Percentiles rank a stretch among this genome's conserved stretches.
phyloP scores from a whole-genome alignment of 1,140 invertebrate species.

The Ips typographus region DNA sequence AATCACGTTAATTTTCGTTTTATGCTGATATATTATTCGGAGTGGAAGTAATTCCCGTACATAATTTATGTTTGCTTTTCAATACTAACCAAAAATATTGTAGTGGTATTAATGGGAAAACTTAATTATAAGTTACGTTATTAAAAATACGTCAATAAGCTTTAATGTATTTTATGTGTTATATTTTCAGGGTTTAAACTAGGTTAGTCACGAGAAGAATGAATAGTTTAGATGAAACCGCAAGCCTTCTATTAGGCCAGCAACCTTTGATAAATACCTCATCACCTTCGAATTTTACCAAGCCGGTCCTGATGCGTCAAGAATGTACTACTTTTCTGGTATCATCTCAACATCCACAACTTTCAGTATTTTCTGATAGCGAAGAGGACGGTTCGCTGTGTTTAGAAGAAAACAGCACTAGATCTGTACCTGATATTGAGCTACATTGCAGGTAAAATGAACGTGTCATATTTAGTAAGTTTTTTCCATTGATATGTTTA shows the following conservation, averaged over 20 bases:
- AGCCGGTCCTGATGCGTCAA: conserved; percentile 80
- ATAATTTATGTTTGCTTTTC: too few relatives aligned
- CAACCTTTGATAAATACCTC: conserved; percentile 57
- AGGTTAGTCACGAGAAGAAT: conserved; percentile 40
- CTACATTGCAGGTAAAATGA: conserved; percentile 67
- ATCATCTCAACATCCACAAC: conserved; percentile 68
- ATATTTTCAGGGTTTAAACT: conserved; percentile 1
- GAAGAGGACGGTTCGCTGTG: conserved; percentile 70
- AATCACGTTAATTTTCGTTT: too few relatives aligned
- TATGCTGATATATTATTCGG: too few relatives aligned
- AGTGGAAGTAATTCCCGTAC: too few relatives aligned
- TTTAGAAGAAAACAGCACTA: conserved; percentile 68
- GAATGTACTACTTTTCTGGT: conserved; percentile 75
- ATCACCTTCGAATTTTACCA: conserved; percentile 53
- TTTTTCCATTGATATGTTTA: not conserved
- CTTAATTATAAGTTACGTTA: too few relatives aligned
- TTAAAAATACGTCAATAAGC: too few relatives aligned
- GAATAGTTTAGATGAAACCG: conserved; percentile 75
- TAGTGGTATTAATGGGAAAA: too few relatives aligned
- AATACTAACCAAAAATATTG: too few relatives aligned
- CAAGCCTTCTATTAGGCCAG: conserved; percentile 67
- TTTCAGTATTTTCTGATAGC: conserved; percentile 74
- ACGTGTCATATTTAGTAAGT: not conserved
- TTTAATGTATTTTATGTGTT: not conserved
- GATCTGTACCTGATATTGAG: conserved; percentile 87